These are phyloP conservation scores for Eunapius fragilis DNA, from an alignment of 37 sponge, comb jelly and placozoan species.

Conservation along the genomic window DNA sequence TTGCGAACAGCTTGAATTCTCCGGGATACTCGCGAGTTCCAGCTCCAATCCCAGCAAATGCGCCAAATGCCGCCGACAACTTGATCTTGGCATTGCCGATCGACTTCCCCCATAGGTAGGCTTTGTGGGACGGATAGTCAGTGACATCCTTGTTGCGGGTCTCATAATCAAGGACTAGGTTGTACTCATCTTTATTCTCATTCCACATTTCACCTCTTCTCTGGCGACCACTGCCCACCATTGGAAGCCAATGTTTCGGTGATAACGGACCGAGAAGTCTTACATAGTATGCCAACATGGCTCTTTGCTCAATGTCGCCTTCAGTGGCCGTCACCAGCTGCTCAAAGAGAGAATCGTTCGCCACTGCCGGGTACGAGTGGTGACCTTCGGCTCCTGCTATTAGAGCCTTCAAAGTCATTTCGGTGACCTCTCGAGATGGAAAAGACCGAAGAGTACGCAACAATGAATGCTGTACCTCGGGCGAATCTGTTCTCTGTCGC, in stretches of 20 bases:
- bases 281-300: neutral
- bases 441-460: neutral
- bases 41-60: constrained; percentile 29
- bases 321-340: neutral
- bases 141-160: constrained; percentile 31
- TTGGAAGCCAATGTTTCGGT: neutral
- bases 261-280: neutral
- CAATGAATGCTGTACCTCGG: neutral
- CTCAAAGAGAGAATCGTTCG: neutral
- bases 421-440: neutral
- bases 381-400: neutral
- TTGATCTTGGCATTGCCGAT: constrained; percentile 48
- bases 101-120: constrained; percentile 63
- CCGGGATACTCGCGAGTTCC: neutral
- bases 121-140: constrained; percentile 54
- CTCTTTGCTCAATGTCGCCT: neutral
- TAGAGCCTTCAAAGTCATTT: neutral
- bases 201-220: neutral
- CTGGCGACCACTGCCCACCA: neutral
- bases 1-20: constrained; percentile 33
- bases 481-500: neutral
- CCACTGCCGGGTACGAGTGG: neutral
- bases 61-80: constrained; percentile 47
- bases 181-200: neutral
- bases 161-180: constrained; percentile 40